phyloP scores from a whole-genome alignment of 2,888 invertebrate species.

The Cantharis flavilabris region DNA sequence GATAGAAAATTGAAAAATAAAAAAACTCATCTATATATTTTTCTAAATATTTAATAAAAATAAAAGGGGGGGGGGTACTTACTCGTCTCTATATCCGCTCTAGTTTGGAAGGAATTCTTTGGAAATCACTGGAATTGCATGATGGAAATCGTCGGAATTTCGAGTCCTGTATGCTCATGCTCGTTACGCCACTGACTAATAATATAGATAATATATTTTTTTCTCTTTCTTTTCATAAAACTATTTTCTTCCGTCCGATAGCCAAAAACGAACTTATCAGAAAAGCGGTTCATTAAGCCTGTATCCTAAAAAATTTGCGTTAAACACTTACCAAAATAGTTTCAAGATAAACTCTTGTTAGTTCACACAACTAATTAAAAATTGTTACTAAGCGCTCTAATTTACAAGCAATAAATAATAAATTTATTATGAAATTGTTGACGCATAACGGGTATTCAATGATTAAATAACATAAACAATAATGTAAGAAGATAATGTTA shows the following conservation, averaged over 20 bases:
- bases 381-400: background rate
- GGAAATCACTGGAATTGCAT: too few relatives aligned
- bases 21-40: too few relatives aligned
- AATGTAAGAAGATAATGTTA: background rate
- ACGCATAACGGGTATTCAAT: background rate
- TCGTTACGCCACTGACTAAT: too few relatives aligned
- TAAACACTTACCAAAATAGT: background rate
- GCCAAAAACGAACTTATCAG: background rate
- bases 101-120: too few relatives aligned
- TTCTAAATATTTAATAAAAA: too few relatives aligned
- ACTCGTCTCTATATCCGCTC: too few relatives aligned
- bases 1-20: too few relatives aligned
- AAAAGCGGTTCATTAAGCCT: background rate
- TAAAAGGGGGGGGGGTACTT: too few relatives aligned
- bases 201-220: too few relatives aligned
- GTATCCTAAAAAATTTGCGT: background rate
- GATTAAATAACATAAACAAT: background rate
- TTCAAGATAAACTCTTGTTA: background rate
- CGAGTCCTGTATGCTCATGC: too few relatives aligned
- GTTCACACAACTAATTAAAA: background rate
- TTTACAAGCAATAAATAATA: background rate
- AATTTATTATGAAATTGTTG: slow-evolving; percentile 2
- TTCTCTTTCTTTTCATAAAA: too few relatives aligned
- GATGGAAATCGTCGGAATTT: too few relatives aligned
- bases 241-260: background rate